phyloP scores from a whole-genome alignment of 2,113 vertebrate genomes.

The Azemiops feae region DNA sequence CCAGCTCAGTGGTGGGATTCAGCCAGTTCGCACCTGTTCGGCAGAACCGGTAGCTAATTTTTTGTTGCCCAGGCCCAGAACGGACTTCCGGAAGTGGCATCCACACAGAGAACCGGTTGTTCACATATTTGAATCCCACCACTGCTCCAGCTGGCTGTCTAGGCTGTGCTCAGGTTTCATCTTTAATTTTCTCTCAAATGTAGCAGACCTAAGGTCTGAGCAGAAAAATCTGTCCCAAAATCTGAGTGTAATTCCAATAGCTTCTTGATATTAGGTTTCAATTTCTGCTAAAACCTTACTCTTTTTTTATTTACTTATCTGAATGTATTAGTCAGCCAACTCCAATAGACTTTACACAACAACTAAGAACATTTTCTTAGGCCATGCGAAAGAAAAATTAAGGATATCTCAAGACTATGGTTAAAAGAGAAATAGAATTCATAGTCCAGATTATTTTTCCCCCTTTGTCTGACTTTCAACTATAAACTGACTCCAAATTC shows the following conservation, averaged over 20 bases:
- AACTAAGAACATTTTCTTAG: background rate
- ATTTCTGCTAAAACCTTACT: background rate
- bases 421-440: background rate
- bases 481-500: background rate
- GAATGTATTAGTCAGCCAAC: background rate
- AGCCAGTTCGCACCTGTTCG: too few species aligned
- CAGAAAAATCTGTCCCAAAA: background rate
- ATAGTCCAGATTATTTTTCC: background rate
- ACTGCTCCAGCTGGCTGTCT: background rate
- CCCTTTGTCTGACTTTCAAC: background rate
- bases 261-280: background rate
- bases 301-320: background rate
- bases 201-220: background rate
- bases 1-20: background rate
- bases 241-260: background rate
- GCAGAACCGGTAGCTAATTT: too few species aligned
- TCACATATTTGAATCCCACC: too few species aligned
- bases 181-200: background rate
- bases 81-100: too few species aligned
- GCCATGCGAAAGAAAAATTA: background rate
- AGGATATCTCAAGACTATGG: background rate
- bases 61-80: too few species aligned
- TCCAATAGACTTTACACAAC: background rate
- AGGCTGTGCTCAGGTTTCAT: background rate
- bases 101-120: too few species aligned